These are phyloP conservation scores for Pollenia angustigena DNA, from an alignment of 2,888 invertebrate species.

Conservation along the genomic window DNA sequence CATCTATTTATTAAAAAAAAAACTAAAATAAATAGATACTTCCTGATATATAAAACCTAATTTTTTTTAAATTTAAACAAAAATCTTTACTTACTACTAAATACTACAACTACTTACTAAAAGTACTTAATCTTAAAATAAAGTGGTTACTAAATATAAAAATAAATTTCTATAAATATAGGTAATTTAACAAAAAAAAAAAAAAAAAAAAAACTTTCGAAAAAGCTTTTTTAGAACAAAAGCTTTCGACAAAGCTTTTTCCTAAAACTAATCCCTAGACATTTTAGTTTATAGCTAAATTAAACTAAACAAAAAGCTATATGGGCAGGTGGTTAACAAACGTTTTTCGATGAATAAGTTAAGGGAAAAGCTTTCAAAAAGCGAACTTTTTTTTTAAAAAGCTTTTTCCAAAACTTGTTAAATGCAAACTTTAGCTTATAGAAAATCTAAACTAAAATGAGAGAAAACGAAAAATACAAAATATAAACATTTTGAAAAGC, in stretches of 20 bases:
- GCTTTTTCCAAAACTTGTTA: neutral
- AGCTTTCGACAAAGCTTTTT: constrained; percentile 23
- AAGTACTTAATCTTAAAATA: constrained; percentile 71
- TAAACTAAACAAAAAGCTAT: too few relatives aligned
- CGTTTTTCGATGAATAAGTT: neutral
- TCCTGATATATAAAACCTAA: constrained; percentile 66
- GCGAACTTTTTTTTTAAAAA: constrained; percentile 26
- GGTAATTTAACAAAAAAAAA: constrained; percentile 46
- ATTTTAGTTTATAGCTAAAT: too few relatives aligned
- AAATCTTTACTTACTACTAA: constrained; percentile 69
- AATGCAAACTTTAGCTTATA: constrained; percentile 52
- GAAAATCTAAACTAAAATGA: constrained; percentile 38
- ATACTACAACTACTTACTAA: constrained; percentile 74
- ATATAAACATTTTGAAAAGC: constrained; percentile 77
- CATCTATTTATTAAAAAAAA: constrained; percentile 23
- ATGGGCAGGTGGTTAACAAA: neutral
- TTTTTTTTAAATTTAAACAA: constrained; percentile 74
- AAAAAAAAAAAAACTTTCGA: constrained; percentile 48
- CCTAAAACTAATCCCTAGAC: neutral
- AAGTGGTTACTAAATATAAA: constrained; percentile 51
- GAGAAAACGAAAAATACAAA: constrained; percentile 52
- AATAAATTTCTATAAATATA: constrained; percentile 64
- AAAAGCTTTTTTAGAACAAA: constrained; percentile 27
- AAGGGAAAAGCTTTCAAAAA: constrained; percentile 3
- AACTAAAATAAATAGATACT: constrained; percentile 35